A percentile compares a stretch with the other conserved stretches of the same genome.
Evolutionary conservation across 2,888 invertebrate genomes (phyloP).

Genomic region (Seira ritae): DNA sequence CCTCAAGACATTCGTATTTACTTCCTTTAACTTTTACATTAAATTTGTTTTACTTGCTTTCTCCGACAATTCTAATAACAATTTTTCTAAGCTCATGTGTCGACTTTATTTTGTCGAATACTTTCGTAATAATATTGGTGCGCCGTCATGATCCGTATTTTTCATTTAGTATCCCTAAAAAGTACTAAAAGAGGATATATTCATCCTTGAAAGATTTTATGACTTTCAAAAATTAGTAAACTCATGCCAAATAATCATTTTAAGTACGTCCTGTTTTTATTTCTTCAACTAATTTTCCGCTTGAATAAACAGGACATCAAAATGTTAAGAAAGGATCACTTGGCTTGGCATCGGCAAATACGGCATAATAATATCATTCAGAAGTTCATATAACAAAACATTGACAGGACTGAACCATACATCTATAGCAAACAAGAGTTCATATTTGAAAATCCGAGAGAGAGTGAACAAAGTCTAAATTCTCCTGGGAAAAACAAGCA

Average conservation of each 20-base stretch:
- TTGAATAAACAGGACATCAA: slow-evolving; percentile 36
- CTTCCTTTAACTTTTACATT: no score
- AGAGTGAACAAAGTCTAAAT: slow-evolving; percentile 32
- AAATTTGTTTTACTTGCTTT: no score
- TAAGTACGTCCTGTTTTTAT: neutral
- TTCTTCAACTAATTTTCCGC: slow-evolving; percentile 52
- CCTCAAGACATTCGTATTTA: no score
- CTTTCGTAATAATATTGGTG: neutral
- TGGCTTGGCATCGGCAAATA: neutral
- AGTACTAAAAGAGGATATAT: no score
- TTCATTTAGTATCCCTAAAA: neutral
- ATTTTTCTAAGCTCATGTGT: no score
- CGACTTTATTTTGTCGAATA: neutral
- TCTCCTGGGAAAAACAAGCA: slow-evolving; percentile 49
- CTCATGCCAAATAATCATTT: neutral
- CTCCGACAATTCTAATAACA: no score
- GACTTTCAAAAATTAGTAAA: neutral
- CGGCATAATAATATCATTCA: no score
- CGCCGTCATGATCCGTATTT: neutral
- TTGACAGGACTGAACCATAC: neutral
- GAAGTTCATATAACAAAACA: neutral
- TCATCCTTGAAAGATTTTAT: neutral
- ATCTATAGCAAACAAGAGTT: neutral
- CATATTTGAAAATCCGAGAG: neutral
- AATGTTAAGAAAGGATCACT: slow-evolving; percentile 37